Percentiles rank a stretch among this genome's conserved stretches.
These are phyloP conservation scores for Phylloscopus trochilus DNA, from an alignment of 2,113 vertebrate genomes.

Conservation along the genomic window DNA sequence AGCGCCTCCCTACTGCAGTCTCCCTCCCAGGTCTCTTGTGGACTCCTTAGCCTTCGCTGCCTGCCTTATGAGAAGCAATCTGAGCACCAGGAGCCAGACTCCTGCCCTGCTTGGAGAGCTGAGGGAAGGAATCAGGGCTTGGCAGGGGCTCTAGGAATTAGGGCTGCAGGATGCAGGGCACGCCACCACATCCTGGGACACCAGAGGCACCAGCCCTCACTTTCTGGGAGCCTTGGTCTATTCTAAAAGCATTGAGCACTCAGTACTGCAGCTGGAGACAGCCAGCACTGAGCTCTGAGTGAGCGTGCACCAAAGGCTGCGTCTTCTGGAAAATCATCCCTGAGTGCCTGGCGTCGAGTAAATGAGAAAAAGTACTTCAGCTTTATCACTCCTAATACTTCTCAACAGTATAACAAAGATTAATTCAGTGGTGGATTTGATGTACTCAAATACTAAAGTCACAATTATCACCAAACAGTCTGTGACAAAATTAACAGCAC, in stretches of 20 bases:
- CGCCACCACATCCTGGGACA: rapidly evolving
- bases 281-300: background rate
- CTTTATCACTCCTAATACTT: background rate
- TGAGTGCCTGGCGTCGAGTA: background rate
- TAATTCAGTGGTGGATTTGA: background rate
- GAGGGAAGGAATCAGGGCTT: rapidly evolving
- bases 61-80: rapidly evolving
- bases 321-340: background rate
- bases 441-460: background rate
- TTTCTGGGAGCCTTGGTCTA: background rate
- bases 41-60: background rate
- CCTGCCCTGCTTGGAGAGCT: rapidly evolving
- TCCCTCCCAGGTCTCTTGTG: background rate
- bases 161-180: background rate
- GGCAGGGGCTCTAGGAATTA: background rate
- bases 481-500: background rate
- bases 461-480: background rate
- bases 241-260: background rate
- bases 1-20: background rate
- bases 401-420: background rate
- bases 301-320: rapidly evolving
- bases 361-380: background rate
- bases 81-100: rapidly evolving
- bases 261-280: background rate
- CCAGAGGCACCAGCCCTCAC: background rate